phyloP scores from a whole-genome alignment of 2,113 vertebrate genomes.

The Tupaia tana region DNA sequence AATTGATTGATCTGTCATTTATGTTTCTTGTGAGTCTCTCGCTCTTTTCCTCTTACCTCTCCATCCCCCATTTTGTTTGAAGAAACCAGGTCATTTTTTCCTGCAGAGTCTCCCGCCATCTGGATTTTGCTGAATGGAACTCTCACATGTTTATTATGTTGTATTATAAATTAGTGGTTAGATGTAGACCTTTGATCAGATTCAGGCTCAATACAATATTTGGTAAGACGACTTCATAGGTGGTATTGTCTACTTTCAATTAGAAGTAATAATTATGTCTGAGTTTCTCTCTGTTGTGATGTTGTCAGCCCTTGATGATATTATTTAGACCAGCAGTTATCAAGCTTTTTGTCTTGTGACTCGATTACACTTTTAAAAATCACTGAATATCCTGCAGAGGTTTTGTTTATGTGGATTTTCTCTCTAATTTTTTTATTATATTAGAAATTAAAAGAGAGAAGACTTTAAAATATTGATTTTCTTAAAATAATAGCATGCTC shows the following conservation, averaged over 20 bases:
- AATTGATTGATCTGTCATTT: neutral
- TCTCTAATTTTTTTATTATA: neutral
- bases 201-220: neutral
- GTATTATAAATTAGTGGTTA: neutral
- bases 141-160: neutral
- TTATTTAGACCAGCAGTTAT: neutral
- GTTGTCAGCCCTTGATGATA: neutral
- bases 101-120: neutral
- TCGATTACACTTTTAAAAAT: neutral
- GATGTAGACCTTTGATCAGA: neutral
- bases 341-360: neutral
- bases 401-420: neutral
- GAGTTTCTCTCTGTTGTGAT: neutral
- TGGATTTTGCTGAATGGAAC: neutral
- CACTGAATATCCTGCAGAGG: neutral
- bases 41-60: neutral
- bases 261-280: neutral
- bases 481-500: neutral
- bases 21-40: neutral
- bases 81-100: neutral
- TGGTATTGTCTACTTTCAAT: neutral
- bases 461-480: conserved; percentile 13
- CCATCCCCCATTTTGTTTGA: neutral
- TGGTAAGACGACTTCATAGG: neutral
- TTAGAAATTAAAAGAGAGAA: conserved; percentile 30